Evolutionary conservation across 1,140 invertebrate genomes (phyloP).

Genomic region (Hyphantria cunea): DNA sequence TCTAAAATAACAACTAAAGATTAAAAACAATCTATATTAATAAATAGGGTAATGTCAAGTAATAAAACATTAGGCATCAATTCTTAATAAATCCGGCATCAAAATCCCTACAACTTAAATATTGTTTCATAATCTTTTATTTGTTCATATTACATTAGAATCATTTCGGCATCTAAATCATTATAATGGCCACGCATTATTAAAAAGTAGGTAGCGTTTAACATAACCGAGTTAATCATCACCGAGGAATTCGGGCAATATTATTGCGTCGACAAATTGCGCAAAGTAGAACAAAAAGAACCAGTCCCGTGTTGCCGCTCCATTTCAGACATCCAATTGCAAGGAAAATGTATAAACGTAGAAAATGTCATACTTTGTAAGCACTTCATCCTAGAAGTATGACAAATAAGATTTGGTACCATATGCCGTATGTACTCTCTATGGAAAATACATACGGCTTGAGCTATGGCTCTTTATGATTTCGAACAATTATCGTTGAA

Average conservation of each 20-base stretch:
- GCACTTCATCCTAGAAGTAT: too few relatives aligned
- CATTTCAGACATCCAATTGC: slow-evolving; percentile 48
- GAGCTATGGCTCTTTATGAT: too few relatives aligned
- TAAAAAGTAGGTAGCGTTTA: slow-evolving; percentile 51
- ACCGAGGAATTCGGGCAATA: slow-evolving; percentile 59
- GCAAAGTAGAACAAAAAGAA: slow-evolving; percentile 61
- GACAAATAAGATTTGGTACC: too few relatives aligned
- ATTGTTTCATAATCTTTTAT: slow-evolving; percentile 11
- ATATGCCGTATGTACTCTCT: too few relatives aligned
- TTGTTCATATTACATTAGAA: slow-evolving; percentile 13
- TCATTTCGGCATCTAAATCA: slow-evolving; percentile 24
- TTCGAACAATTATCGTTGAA: too few relatives aligned
- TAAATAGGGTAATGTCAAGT: too few relatives aligned
- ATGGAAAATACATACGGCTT: too few relatives aligned
- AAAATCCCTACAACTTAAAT: slow-evolving; percentile 1
- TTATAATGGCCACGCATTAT: slow-evolving; percentile 25
- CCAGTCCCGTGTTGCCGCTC: slow-evolving; percentile 61
- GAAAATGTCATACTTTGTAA: slow-evolving; percentile 22
- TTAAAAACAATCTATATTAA: too few relatives aligned
- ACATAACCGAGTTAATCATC: slow-evolving; percentile 67
- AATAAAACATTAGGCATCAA: too few relatives aligned
- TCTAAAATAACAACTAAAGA: too few relatives aligned
- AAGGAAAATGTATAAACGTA: slow-evolving; percentile 43
- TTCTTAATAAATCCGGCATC: too few relatives aligned
- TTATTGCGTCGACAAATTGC: slow-evolving; percentile 63